Conservation (phyloP, 2,888 invertebrate species). For the Pterostichus niger region DNA sequence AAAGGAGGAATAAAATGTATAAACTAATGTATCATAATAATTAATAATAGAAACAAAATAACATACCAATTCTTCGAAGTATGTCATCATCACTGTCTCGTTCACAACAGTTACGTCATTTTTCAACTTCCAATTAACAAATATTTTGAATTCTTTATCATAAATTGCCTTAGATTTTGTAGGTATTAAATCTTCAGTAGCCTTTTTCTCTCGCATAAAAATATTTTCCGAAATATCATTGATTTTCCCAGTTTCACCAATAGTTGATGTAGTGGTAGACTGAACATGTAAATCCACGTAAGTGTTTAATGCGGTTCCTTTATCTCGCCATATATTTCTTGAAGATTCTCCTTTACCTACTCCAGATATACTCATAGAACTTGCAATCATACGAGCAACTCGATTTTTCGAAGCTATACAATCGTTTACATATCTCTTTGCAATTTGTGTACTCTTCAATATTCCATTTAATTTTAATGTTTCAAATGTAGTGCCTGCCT, state of each 20-base stretch:
- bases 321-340: too few species aligned
- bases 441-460: slow-evolving; percentile 60
- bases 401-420: slow-evolving; percentile 59
- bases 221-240: too few species aligned
- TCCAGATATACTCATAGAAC: slow-evolving; percentile 48
- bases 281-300: too few species aligned
- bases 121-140: not conserved
- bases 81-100: too few species aligned
- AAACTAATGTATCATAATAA: not conserved
- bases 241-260: too few species aligned
- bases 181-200: not conserved
- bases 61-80: too few species aligned
- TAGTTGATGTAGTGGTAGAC: too few species aligned
- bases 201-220: too few species aligned
- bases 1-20: not conserved
- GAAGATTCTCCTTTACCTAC: not conserved
- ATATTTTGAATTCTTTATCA: not conserved
- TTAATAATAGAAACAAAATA: too few species aligned
- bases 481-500: slow-evolving; percentile 63
- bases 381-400: slow-evolving; percentile 50
- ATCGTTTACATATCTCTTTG: slow-evolving; percentile 32
- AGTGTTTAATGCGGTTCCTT: too few species aligned
- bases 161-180: not conserved
- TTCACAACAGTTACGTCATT: too few species aligned
- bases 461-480: slow-evolving; percentile 56